A percentile compares a stretch with the other conserved stretches of the same genome.
phyloP scores from a whole-genome alignment of 1,140 invertebrate genomes.

The Trichoplusia ni region DNA sequence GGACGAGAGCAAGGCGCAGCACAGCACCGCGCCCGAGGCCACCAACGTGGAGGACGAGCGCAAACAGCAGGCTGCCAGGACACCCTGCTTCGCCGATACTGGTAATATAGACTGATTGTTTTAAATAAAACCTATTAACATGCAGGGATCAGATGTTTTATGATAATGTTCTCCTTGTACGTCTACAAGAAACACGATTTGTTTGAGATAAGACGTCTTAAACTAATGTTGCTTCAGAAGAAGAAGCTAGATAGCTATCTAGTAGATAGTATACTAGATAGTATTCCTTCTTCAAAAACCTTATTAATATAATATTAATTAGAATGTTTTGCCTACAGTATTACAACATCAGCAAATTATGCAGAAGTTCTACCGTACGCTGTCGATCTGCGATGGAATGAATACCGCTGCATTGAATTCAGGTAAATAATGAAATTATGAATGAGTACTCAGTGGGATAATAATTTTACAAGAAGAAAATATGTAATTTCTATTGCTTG shows the following conservation, averaged over 20 bases:
- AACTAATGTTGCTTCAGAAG: no score
- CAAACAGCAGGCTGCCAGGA: slow-evolving; percentile 71
- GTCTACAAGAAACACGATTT: no score
- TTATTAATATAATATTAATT: not conserved
- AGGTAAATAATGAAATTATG: slow-evolving; percentile 49
- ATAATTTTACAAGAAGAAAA: no score
- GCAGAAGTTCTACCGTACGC: slow-evolving; percentile 89
- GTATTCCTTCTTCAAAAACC: no score
- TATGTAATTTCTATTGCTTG: no score
- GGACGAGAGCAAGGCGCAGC: slow-evolving; percentile 90
- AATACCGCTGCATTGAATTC: slow-evolving; percentile 82
- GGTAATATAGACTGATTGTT: slow-evolving; percentile 48
- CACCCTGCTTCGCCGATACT: slow-evolving; percentile 88
- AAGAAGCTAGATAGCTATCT: no score
- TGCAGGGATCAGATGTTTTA: no score
- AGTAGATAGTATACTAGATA: no score
- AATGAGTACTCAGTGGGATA: no score
- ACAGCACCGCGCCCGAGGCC: slow-evolving; percentile 73
- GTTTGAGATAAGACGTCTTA: no score
- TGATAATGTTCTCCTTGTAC: no score
- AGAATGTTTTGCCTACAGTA: slow-evolving; percentile 78
- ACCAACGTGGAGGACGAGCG: slow-evolving; percentile 70
- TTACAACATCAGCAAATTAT: slow-evolving; percentile 90
- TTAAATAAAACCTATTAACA: slow-evolving; percentile 1
- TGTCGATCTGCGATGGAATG: slow-evolving; percentile 87